Percentiles rank a stretch among this genome's conserved stretches.
phyloP scores from a whole-genome alignment of 2,113 vertebrate species.

The Pterophyllum scalare region DNA sequence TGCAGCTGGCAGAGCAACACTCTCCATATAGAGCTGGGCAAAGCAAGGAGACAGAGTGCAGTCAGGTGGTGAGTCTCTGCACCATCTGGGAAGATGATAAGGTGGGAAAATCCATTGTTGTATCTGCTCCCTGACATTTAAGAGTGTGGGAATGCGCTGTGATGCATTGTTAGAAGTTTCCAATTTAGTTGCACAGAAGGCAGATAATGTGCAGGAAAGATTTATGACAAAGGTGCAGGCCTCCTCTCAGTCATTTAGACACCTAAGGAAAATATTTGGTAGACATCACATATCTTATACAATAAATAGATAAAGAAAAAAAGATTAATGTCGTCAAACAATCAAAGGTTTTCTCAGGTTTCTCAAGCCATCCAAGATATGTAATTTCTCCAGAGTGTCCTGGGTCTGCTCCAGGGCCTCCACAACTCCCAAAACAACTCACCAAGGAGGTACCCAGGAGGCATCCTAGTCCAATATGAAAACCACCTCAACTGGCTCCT shows the following conservation, averaged over 20 bases:
- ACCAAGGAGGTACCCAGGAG: neutral
- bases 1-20: slow-evolving; percentile 5
- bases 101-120: slow-evolving; percentile 20
- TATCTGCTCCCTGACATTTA: neutral
- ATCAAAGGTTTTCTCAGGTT: neutral
- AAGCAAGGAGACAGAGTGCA: neutral
- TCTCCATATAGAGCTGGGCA: slow-evolving; percentile 1
- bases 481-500: neutral
- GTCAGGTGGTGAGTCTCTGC: neutral
- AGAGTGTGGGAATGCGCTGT: neutral
- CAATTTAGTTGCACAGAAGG: neutral
- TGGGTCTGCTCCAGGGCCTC: neutral
- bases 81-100: slow-evolving; percentile 41
- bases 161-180: neutral
- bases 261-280: neutral
- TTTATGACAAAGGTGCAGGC: neutral
- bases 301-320: neutral
- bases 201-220: neutral
- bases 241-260: neutral
- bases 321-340: neutral
- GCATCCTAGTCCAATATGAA: neutral
- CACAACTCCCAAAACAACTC: neutral
- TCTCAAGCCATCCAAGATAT: neutral
- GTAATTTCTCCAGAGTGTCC: neutral
- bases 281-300: neutral